phyloP scores from a whole-genome alignment of 2,888 invertebrate genomes.

The Nephrotoma guestfalica region DNA sequence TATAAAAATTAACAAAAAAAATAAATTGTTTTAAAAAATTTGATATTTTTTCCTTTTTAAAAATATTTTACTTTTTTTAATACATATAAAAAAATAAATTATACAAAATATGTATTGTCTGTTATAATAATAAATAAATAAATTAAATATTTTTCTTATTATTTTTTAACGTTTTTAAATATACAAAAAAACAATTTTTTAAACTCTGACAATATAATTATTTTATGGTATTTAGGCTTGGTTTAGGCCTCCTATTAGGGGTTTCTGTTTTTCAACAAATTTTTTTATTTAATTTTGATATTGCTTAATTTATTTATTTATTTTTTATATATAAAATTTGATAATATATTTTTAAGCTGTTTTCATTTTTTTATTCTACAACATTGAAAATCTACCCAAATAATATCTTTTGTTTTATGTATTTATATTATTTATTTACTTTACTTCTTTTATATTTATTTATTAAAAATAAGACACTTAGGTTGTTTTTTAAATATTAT shows the following conservation, averaged over 20 bases:
- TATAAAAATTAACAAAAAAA: not conserved
- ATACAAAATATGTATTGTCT: not conserved
- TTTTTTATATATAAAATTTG: not conserved
- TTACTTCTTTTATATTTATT: not conserved
- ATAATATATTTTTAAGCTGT: not conserved
- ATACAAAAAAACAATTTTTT: not conserved
- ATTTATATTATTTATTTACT: not conserved
- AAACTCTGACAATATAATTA: not conserved
- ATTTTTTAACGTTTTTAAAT: not conserved
- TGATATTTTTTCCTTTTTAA: not conserved
- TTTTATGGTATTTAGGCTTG: not conserved
- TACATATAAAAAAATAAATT: not conserved
- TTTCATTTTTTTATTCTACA: not conserved
- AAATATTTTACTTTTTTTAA: not conserved
- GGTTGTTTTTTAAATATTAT: not conserved
- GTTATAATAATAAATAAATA: not conserved
- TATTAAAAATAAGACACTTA: slow-evolving; percentile 4
- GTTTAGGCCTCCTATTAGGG: not conserved
- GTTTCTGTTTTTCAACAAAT: not conserved
- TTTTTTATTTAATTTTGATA: not conserved
- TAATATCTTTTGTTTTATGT: not conserved
- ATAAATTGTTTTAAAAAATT: not conserved
- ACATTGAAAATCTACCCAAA: not conserved
- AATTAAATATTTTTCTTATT: not conserved
- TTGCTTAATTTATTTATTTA: slow-evolving; percentile 1